A percentile compares a stretch with the other conserved stretches of the same genome.
Evolutionary conservation across 2,113 vertebrate genomes (phyloP).

Genomic region (Varanus komodoensis): DNA sequence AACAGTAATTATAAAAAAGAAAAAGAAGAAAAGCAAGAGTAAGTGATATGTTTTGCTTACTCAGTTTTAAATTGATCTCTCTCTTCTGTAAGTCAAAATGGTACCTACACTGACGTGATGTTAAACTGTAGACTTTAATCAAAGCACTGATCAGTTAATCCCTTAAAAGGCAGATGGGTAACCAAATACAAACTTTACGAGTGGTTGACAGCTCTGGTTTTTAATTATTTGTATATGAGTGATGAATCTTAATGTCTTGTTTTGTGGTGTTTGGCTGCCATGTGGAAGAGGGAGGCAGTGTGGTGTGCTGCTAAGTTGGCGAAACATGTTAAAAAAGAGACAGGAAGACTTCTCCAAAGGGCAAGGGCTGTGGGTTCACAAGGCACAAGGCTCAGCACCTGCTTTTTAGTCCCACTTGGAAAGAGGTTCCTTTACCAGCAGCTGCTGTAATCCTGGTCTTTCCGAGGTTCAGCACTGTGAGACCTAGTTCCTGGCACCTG

Average conservation of each 20-base stretch:
- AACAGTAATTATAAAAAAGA: too few relatives aligned
- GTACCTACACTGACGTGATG: background rate
- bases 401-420: slow-evolving; percentile 5
- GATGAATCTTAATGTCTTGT: background rate
- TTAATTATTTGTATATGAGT: too few relatives aligned
- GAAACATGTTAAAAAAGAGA: background rate
- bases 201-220: too few relatives aligned
- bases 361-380: background rate
- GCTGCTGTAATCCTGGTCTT: background rate
- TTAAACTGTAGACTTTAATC: background rate
- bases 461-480: background rate
- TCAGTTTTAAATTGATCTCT: background rate
- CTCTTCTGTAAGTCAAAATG: background rate
- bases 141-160: too few relatives aligned
- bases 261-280: background rate
- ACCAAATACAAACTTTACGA: background rate
- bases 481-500: background rate
- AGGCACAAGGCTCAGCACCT: background rate
- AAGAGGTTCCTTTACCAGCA: background rate
- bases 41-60: background rate
- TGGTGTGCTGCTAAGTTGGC: background rate
- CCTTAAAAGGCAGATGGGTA: background rate
- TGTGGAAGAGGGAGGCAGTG: background rate
- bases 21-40: background rate
- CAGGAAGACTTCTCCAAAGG: background rate